Evolutionary conservation across 2,888 invertebrate species (phyloP), one percentile per base, ranked within the genome.

Genomic region (Odontocerum albicorne): DNA sequence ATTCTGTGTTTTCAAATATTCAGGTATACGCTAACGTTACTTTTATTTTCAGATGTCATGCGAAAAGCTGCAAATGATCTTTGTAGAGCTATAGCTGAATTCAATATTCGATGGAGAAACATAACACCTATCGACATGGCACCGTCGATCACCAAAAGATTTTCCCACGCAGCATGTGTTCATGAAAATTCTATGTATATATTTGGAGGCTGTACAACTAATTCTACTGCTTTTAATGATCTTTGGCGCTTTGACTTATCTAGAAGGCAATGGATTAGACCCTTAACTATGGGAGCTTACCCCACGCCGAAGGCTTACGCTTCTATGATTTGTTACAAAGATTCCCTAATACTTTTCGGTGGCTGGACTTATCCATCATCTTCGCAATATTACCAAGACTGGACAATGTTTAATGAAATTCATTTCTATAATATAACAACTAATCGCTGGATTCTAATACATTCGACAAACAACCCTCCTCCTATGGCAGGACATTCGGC

Each of bases 291-390:
- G 72, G 94, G 79, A 27, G 88, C 86, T 42, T 96, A 96, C 75
- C 97, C 97, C 6, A 92, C 94, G 3, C 96, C 97, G 1, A 97
- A 96, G 75, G 96, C 96, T 45, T 94, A 94, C 69, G 93, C 96
- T 22, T 88, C 93, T 13, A 86, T 97, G 84, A 88, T 95, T n/a
- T 82, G 85, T 62, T 90, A 94, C 73, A 86, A 88, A 64, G 87
- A 92, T 65, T 85, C 81, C 62, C 79, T 97, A 62, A 81, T 93
- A 59, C 75, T 98, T 47, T 97, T 95, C 77, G 97, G 97, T 36
- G 97, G 97, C 4, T 96, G 95, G 93, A 90, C 95, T 8, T 92
- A 94, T 72, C 94, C 95, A 17, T 89, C 93, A 61, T 77, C 90
- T 52, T 85, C 91, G 70, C 92, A 93, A 44, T 81, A 89, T 42